A percentile compares a stretch with the other conserved stretches of the same genome.
Evolutionary conservation across 2,888 invertebrate species (phyloP).

Genomic region (Lissonota sp.): DNA sequence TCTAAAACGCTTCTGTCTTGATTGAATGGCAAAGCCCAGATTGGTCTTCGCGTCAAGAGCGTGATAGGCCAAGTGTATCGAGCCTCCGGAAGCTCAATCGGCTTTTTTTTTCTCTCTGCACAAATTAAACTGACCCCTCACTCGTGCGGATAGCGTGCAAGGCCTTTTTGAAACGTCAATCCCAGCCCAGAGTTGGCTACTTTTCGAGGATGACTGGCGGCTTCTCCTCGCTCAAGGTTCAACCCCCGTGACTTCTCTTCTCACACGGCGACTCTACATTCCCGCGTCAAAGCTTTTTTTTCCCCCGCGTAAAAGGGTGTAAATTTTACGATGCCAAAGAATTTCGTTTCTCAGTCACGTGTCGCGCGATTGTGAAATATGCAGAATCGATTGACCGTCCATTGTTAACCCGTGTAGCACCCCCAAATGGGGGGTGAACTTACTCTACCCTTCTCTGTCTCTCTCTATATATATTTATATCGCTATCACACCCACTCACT

Average conservation of each 20-base stretch:
- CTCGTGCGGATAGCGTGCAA: constrained; percentile 28
- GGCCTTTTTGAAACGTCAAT: constrained; percentile 29
- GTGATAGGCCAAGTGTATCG: constrained; percentile 42
- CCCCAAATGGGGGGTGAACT: constrained; percentile 6
- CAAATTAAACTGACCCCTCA: constrained; percentile 25
- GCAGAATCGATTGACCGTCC: constrained; percentile 71
- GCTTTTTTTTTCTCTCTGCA: constrained; percentile 15
- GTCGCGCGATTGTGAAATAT: constrained; percentile 73
- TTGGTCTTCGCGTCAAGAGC: constrained; percentile 20
- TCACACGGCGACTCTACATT: not conserved
- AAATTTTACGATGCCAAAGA: not conserved
- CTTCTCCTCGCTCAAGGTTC: not conserved
- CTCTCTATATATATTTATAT: constrained; percentile 4
- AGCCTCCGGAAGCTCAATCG: constrained; percentile 19
- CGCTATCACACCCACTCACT: not conserved
- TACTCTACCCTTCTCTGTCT: constrained; percentile 16
- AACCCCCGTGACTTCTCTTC: not conserved
- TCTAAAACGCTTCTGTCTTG: not conserved
- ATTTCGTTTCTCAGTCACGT: constrained; percentile 64
- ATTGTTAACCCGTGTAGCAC: constrained; percentile 50
- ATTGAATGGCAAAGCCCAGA: not conserved
- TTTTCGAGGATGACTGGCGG: not conserved
- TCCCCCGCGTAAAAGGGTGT: not conserved
- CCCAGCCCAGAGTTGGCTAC: not conserved
- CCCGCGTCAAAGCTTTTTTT: not conserved